Base-by-base conservation (phyloP, 2,888 invertebrate genomes). In the Diogma glabrata region DNA sequence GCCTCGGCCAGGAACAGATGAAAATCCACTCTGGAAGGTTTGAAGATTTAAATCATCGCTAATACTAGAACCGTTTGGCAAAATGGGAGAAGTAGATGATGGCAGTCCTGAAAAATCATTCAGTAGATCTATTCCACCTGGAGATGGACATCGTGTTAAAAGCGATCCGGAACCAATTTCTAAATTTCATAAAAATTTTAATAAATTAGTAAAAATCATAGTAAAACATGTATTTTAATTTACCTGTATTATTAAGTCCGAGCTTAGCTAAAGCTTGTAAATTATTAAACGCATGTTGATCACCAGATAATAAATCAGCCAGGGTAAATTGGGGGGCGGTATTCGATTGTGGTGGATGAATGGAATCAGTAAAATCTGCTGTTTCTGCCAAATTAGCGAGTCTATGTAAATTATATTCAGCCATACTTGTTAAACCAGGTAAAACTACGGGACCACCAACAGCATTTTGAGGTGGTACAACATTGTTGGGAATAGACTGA, bases 191-290 rank as follows among this genome's bases (percentile, higher is more conserved):
- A n/a, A 24, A 24, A 24, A 24, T 24, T 24, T 24, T 24, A 24
- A 7, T 24, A 24, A 24, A 24, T 24, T 7, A 24, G 24, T 24
- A 24, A 24, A 24, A 24, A 24, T 24, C 9, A 24, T 24, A 7
- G 5, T 24, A 24, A 24, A 24, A 9, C 24, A 24, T 5, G 9
- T 5, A 24, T 5, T 24, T 24, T 9, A 24, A 65, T 73, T 73
- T 66, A 82, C 82, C 82, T 62, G 79, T 75, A 61, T 68, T 72
- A 56, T 78, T 79, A 49, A 82, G 69, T 62, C 90, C 90, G 52
- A 92, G 75, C 69, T 92, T 92, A 53, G 90, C 90, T 53, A 93
- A 78, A 23, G 89, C 90, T 64, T 92, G 89, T 57, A 93, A 74
- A 72, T 92, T 93, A 69, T 87, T 88, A 60, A 88, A 82, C 10